Evolutionary conservation across 1,140 invertebrate species (phyloP).

Genomic region (Melipona quadrifasciata): DNA sequence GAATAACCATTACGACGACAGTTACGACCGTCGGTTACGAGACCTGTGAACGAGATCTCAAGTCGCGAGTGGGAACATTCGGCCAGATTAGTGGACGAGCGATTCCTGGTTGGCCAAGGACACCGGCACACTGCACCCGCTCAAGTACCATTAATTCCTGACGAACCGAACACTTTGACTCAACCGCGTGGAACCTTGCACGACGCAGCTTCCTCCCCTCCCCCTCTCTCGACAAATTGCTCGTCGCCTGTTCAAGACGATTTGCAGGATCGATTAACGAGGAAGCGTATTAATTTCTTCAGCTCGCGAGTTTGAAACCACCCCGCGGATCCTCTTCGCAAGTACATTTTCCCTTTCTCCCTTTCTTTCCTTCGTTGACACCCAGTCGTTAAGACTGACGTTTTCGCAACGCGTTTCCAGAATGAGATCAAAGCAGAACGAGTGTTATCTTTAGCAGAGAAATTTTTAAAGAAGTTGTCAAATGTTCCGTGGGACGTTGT

Average conservation of each 20-base stretch:
- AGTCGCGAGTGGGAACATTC: slow-evolving; percentile 24
- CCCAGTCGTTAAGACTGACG: no score
- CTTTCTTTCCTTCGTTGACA: no score
- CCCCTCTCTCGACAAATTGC: not conserved
- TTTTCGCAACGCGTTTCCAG: no score
- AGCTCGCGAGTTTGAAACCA: slow-evolving; percentile 11
- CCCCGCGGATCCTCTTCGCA: not conserved
- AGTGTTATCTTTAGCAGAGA: no score
- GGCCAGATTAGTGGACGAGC: slow-evolving; percentile 24
- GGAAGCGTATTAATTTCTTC: not conserved
- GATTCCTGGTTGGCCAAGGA: slow-evolving; percentile 37
- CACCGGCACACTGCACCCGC: not conserved
- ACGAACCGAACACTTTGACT: not conserved
- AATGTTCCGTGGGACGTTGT: no score
- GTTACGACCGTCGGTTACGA: slow-evolving; percentile 58
- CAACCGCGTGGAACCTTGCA: slow-evolving; percentile 17
- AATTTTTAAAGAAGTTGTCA: no score
- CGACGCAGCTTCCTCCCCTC: slow-evolving; percentile 23
- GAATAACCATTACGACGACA: slow-evolving; percentile 62
- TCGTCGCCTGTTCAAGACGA: not conserved
- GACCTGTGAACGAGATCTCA: slow-evolving; percentile 51
- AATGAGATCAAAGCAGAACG: no score
- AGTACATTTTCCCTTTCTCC: no score
- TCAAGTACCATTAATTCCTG: slow-evolving; percentile 27
- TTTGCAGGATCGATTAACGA: not conserved